Base-by-base conservation (phyloP, 2,113 vertebrate species). In the Scortum barcoo region DNA sequence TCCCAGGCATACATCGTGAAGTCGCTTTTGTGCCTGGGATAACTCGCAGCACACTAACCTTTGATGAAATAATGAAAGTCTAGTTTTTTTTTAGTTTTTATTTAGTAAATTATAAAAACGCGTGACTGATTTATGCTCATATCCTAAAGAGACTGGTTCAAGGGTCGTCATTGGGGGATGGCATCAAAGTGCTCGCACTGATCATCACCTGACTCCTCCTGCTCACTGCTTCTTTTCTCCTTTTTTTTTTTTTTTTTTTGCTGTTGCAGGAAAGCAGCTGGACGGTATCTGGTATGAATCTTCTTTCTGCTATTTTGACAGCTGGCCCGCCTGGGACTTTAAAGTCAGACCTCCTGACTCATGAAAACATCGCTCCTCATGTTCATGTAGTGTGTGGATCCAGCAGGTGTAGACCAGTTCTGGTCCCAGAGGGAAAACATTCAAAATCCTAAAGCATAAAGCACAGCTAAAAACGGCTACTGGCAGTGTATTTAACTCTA, bases 211-310 rank as follows among this genome's bases (percentile, higher is more conserved):
- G 53, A 50, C n/a, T 4, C 51, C 38, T 30, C 1, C 46, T 7
- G 61, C 72, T 74, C 40, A 81, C 42, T 12, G 4, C 1, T 28
- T 5, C 7, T 30, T 11, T 65, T 7, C 50, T 70, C 89, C 77
- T 94, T 89, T 76, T n/a, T n/a, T n/a, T n/a, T n/a, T n/a, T n/a
- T n/a, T n/a, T n/a, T n/a, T n/a, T n/a, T n/a, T n/a, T n/a, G n/a
- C n/a, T 95, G 71, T 93, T 88, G 63, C 95, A 98, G 98, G 98
- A 76, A 99, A 99, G 91, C 98, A 99, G 84, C 96, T 99, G 89
- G 98, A 99, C 92, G 98, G 98, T 65, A 99, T 99, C 92, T 99
- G 98, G 98, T 99, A 94, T 93, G 97, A 46, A 28, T 73, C 13
- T 24, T 8, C 11, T 48, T 61, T 57, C 14, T 81, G 3, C n/a